These are phyloP conservation scores for Petrophora chlorosata DNA, from an alignment of 2,888 invertebrate genomes.

Conservation along the genomic window DNA sequence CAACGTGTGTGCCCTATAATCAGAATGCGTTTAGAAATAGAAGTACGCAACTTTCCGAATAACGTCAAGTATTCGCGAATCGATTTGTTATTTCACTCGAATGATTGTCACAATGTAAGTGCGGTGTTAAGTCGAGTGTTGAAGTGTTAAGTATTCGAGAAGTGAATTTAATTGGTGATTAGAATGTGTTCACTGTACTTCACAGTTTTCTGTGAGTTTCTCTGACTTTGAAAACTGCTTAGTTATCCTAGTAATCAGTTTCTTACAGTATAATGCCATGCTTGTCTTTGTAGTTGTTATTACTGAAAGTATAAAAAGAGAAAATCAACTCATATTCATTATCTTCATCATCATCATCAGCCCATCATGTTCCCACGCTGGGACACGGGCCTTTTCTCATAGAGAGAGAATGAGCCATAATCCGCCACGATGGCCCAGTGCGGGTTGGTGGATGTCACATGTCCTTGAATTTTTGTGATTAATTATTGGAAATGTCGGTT, in stretches of 20 bases:
- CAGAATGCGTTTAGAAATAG: slow-evolving; percentile 28
- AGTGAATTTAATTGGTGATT: slow-evolving; percentile 11
- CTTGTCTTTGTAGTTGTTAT: too few relatives aligned
- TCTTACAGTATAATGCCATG: too few relatives aligned
- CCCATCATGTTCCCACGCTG: too few relatives aligned
- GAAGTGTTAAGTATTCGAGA: slow-evolving; percentile 3
- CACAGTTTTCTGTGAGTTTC: slow-evolving; percentile 2
- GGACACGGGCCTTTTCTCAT: too few relatives aligned
- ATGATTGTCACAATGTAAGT: slow-evolving; percentile 16
- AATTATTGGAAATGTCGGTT: too few relatives aligned
- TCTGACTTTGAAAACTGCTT: not conserved
- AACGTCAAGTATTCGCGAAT: slow-evolving; percentile 19
- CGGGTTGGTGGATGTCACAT: too few relatives aligned
- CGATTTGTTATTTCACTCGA: slow-evolving; percentile 27
- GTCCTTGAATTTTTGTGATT: too few relatives aligned
- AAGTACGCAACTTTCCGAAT: slow-evolving; percentile 10
- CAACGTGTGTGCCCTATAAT: slow-evolving; percentile 26
- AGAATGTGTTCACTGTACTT: not conserved
- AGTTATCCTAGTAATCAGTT: not conserved
- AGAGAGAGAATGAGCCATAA: too few relatives aligned
- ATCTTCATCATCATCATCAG: too few relatives aligned
- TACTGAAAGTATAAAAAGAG: too few relatives aligned
- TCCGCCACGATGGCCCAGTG: too few relatives aligned
- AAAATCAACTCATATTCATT: too few relatives aligned
- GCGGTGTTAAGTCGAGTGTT: slow-evolving; percentile 3